Base-by-base conservation (phyloP, 2,797 vertebrate species). In the Poecilia picta region DNA sequence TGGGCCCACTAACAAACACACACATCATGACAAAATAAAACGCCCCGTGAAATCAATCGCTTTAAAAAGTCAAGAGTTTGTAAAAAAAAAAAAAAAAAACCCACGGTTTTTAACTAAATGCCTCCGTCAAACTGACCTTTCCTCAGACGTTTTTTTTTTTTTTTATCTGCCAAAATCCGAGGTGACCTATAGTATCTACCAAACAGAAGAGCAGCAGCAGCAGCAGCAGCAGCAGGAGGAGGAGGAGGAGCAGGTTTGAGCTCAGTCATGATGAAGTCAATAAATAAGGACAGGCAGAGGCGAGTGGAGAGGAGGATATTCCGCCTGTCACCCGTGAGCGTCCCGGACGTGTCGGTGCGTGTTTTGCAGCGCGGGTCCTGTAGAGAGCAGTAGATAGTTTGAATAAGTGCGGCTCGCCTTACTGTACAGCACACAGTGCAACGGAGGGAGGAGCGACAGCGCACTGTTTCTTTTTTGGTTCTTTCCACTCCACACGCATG, bases 341-440 rank as follows among this genome's bases (percentile, higher is more conserved):
- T 73, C 73, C 77, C 79, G n/a, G 36, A 33, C 79, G 80, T 72
- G 79, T 77, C 13, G 8, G 55, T 53, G 72, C 2, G 91, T 92
- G 91, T 88, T 89, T 83, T 96, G 84, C 95, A 91, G 82, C 49
- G 83, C 86, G 72, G 91, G 81, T 92, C 96, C 96, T 95, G 95
- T 92, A 96, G 96, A 95, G 95, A 94, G 96, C 95, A 75, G 94
- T 94, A 94, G 93, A 95, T 93, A 75, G 95, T 94, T 92, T 94
- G 78, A 88, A 90, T 89, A 89, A 84, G 92, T 74, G 78, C 85
- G 77, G 33, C 74, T 73, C 73, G 75, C 76, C 72, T 78, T 80
- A 87, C 91, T 89, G 83, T 95, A 95, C 95, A 89, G 93, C 92
- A 94, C 93, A 93, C 72, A 74, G 41, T 11, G 41, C 25, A 88